Base-by-base conservation (phyloP, 2,113 vertebrate species). In the Miniopterus natalensis region DNA sequence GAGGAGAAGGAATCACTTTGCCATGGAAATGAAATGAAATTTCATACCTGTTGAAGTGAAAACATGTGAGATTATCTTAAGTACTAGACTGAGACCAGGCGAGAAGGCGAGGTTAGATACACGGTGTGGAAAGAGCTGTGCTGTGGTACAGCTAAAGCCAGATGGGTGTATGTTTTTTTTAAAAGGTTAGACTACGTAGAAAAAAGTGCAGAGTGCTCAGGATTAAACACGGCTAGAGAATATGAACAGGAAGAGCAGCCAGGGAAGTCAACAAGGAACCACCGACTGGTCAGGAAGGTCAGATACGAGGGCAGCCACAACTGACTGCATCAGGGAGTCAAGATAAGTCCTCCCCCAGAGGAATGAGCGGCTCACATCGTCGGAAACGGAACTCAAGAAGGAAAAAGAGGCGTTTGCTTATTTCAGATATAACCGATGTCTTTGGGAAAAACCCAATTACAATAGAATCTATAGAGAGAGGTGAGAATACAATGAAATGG, bases 21-120 rank as follows among this genome's bases (percentile, higher is more conserved):
- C 49, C 29, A 25, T 83, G 68, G 55, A 59, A 95, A 77, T 36
- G 47, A 92, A 88, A 36, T 53, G 89, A 79, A 90, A 92, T 89
- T 70, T 75, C 15, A 87, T 27, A 45, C 21, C 90, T 5, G n/a
- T n/a, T 80, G 40, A 78, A 74, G 63, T 17, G 7, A 84, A 93
- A 89, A 87, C 21, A 77, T 13, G 17, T 42, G 25, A 36, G 25
- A 31, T 81, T 73, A 92, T 73, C 80, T 74, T 84, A 93, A 84
- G 75, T 73, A 61, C 25, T 8, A 68, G 59, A 63, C 17, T 27
- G 57, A 23, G 57, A 63, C 25, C 61, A 92, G 51, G 57, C 45
- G 36, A 65, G 47, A 61, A 85, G 31, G 70, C n/a, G 66, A 74
- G 84, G 49, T 65, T 36, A 89, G 84, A 61, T 61, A 55, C 8